Base-by-base conservation (phyloP, 2,888 invertebrate species). In the Orthosia incerta region DNA sequence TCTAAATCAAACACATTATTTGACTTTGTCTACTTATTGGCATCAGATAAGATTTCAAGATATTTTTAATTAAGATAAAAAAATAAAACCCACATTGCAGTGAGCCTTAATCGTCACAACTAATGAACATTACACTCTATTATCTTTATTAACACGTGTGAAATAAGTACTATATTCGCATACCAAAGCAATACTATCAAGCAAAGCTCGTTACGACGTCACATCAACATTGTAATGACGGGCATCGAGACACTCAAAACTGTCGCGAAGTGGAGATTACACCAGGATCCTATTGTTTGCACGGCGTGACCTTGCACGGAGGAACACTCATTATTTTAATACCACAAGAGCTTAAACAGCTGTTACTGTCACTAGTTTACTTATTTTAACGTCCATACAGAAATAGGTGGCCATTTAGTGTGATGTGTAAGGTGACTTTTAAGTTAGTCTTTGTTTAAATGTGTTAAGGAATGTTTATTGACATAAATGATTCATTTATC, bases 271-370 rank as follows among this genome's bases (percentile, higher is more conserved):
- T 78, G 80, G 84, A 88, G 89, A 91, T 91, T 90, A 91, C 87
- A 87, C 71, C 84, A 86, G 88, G 88, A 90, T 89, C 82, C 89
- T 83, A 74, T 88, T 92, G 92, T 93, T 91, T 92, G 91, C 85
- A 72, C 79, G 81, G 82, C 92, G 92, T 93, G 92, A 90, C 91
- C 90, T 91, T 91, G 88, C 92, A 92, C 89, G 82, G 84, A 76
- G 71, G 82, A 84, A 76, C 69, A 73, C 86, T 91, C 87, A 91
- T 91, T 92, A 91, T 89, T 90, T 84, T 88, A 88, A 89, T 86
- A 85, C 83, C 68, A 79, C 84, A 74, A 71, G 55, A 74, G 79
- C 79, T 87, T 79, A 76, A 5, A 46, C 50, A 56, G 64, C 39
- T 84, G 55, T 79, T 77, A 83, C 83, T 85, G 60, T 55, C 48